Base-by-base conservation (phyloP, 2,888 invertebrate species). In the Oeneis ivallda region DNA sequence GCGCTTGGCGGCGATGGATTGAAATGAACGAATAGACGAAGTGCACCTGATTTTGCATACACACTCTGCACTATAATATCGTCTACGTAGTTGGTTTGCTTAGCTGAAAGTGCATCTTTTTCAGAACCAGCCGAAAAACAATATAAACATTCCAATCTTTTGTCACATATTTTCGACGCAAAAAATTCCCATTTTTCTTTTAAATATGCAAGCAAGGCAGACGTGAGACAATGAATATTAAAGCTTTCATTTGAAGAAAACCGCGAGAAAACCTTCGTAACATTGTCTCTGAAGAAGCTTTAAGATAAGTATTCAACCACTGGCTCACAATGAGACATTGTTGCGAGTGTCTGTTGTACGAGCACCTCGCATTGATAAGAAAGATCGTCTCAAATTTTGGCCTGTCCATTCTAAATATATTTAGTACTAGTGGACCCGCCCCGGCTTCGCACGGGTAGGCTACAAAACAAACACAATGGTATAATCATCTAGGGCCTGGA, bases 151-250 rank as follows among this genome's bases (percentile, higher is more conserved):
- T 47, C 15, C 32, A 58, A 45, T 32, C 47, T 34, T 58, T 58
- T 58, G 47, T 58, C 43, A 47, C 34, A 58, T 34, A 49, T 60
- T 60, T 39, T 13, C 37, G 34, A 60, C 13, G 47, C 49, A 50
- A 60, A 60, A 60, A 49, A 34, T 47, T 39, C 17, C 37, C 50
- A 41, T 52, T 61, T 52, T 41, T 32, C 32, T 52, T 61, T 61
- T 61, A 61, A n/a, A 61, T 61, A 61, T 61, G 61, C 61, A 61
- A 61, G 61, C 41, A 52, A 61, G 61, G 41, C 61, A 61, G 61
- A 50, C 61, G 52, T 52, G 61, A 52, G 61, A 61, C 61, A 61
- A 61, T 61, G 61, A 61, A 61, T 61, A 61, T 61, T 61, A 52
- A 61, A 61, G 61, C 61, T 52, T 61, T 61, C 52, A 61, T 61